A percentile compares a stretch with the other conserved stretches of the same genome.
These are phyloP conservation scores for Rotaria sp. DNA, from an alignment of 2,888 invertebrate species.

Conservation along the genomic window DNA sequence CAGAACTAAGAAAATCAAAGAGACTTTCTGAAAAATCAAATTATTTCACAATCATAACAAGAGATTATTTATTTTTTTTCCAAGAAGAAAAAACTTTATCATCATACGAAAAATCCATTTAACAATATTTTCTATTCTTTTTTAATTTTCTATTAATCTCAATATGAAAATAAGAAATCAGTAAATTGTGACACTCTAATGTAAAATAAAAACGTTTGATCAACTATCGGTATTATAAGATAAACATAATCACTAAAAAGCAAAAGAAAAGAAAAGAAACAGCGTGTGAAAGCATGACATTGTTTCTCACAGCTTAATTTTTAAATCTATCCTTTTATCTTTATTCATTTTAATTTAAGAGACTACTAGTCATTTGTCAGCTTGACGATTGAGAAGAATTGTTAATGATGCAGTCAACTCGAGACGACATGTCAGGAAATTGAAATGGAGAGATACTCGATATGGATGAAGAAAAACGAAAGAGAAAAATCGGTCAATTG, in stretches of 20 bases:
- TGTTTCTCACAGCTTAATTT: constrained; percentile 1
- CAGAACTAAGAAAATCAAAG: too few relatives aligned
- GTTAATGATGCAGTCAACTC: constrained; percentile 14
- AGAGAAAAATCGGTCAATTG: background rate
- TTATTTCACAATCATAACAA: too few relatives aligned
- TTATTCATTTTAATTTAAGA: background rate
- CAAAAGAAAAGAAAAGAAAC: background rate
- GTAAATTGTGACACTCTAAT: too few relatives aligned
- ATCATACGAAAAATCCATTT: too few relatives aligned
- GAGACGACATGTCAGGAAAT: background rate
- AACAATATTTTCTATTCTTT: too few relatives aligned
- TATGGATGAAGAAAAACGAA: background rate
- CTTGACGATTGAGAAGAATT: background rate
- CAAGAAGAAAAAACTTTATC: too few relatives aligned
- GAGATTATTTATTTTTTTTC: too few relatives aligned
- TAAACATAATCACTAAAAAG: background rate
- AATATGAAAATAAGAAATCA: too few relatives aligned
- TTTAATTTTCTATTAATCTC: too few relatives aligned
- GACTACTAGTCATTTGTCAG: constrained; percentile 10
- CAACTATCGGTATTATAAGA: background rate
- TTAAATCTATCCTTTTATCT: background rate
- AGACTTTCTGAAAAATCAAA: too few relatives aligned
- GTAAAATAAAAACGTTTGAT: background rate
- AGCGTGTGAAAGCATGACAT: background rate
- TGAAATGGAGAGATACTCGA: background rate